Conservation (phyloP, 2,888 invertebrate genomes). For the Stenurella melanura region DNA sequence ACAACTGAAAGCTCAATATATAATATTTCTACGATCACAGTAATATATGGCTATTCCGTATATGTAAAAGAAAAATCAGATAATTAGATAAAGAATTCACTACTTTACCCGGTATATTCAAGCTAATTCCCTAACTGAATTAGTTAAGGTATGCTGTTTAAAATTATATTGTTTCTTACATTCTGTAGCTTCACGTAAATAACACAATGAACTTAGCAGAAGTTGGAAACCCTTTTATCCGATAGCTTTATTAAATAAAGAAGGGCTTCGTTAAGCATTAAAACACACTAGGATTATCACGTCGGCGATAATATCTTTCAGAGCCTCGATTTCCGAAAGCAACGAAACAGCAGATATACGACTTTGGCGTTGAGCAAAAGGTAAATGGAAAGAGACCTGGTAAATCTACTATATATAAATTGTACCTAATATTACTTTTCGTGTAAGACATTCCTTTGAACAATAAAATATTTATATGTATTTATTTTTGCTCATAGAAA, state of each 20-base stretch:
- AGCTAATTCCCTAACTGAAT: not conserved
- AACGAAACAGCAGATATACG: conserved; percentile 16
- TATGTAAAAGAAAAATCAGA: too few species aligned
- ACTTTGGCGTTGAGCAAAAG: not conserved
- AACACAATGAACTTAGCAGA: conserved; percentile 31
- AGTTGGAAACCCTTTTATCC: conserved; percentile 48
- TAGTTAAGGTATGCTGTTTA: not conserved
- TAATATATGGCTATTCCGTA: too few species aligned
- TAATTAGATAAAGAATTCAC: too few species aligned
- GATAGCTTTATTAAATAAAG: conserved; percentile 55
- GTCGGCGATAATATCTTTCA: conserved; percentile 55
- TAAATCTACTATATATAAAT: not conserved
- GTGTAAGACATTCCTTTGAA: not conserved
- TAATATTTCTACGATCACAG: too few species aligned
- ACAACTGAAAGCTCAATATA: too few species aligned
- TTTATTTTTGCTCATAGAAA: not conserved
- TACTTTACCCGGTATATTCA: not conserved
- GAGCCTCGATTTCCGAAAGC: conserved; percentile 5
- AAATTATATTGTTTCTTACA: conserved; percentile 20
- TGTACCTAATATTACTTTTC: not conserved
- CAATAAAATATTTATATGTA: not conserved
- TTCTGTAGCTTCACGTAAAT: conserved; percentile 21
- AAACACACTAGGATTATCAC: conserved; percentile 60
- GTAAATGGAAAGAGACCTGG: not conserved
- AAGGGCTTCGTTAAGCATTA: conserved; percentile 57